Conservation (phyloP, 2,797 vertebrate species). For the Chrysocyon brachyurus region DNA sequence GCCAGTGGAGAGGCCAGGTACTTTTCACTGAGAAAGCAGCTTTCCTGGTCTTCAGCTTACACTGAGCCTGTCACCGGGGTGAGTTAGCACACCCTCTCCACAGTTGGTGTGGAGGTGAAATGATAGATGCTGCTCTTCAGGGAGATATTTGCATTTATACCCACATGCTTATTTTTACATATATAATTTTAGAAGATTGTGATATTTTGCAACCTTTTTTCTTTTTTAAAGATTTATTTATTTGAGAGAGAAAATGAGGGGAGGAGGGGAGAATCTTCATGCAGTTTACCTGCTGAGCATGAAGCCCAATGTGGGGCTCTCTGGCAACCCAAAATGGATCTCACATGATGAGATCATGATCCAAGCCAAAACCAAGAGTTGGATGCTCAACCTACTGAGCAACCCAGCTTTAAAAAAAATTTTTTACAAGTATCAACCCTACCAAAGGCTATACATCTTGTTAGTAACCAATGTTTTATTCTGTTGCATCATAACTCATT, state of each 20-base stretch:
- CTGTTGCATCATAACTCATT: not conserved
- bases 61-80: too few species aligned
- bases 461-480: not conserved
- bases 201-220: not conserved
- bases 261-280: not conserved
- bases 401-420: not conserved
- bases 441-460: not conserved
- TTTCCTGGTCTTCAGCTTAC: too few species aligned
- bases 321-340: not conserved
- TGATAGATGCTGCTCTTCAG: too few species aligned
- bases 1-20: too few species aligned
- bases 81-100: too few species aligned
- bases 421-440: not conserved
- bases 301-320: not conserved
- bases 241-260: not conserved
- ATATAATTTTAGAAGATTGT: not conserved
- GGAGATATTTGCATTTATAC: not conserved
- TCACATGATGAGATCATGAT: not conserved
- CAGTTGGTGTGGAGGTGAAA: too few species aligned
- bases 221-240: not conserved
- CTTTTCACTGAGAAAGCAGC: too few species aligned
- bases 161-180: not conserved
- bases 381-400: not conserved
- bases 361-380: not conserved
- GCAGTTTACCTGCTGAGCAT: not conserved